phyloP scores from a whole-genome alignment of 2,888 invertebrate species.

The Parapristionchus giblindavisi region DNA sequence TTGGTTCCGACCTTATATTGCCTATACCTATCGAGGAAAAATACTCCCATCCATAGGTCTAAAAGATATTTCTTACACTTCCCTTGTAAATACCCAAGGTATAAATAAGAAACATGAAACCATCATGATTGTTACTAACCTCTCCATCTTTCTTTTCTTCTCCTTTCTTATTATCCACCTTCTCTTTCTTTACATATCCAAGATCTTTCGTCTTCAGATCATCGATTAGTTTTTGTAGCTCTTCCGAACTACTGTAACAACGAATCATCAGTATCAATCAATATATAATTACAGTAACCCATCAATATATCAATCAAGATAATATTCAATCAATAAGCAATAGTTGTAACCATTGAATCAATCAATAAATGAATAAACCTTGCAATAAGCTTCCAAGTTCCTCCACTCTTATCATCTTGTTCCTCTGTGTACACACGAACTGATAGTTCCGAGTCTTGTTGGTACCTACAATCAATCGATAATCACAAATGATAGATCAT shows the following conservation, averaged over 20 bases:
- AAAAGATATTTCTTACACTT: too few relatives aligned
- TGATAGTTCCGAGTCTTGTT: conserved; percentile 77
- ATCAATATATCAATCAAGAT: neutral
- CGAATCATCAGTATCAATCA: neutral
- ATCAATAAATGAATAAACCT: conserved; percentile 43
- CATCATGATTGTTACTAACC: too few relatives aligned
- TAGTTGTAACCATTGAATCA: neutral
- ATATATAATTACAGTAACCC: conserved; percentile 24
- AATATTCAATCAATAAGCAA: neutral
- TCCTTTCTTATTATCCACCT: conserved; percentile 41
- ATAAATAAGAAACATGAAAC: too few relatives aligned
- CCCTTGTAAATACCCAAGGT: too few relatives aligned
- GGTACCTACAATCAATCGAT: conserved; percentile 37
- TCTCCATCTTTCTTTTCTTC: conserved; percentile 54
- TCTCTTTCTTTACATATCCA: conserved; percentile 60
- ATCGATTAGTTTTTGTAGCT: conserved; percentile 81
- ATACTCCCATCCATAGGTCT: too few relatives aligned
- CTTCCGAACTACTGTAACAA: conserved; percentile 78
- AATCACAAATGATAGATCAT: too few relatives aligned
- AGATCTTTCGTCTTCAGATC: conserved; percentile 50
- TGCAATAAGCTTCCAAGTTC: conserved; percentile 63
- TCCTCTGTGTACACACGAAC: conserved; percentile 92
- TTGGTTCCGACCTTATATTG: conserved; percentile 15
- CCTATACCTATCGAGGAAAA: too few relatives aligned
- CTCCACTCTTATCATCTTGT: conserved; percentile 79